A percentile compares a stretch with the other conserved stretches of the same genome.
Conservation (phyloP, 2,888 invertebrate species). For the Sialis lutaria region DNA sequence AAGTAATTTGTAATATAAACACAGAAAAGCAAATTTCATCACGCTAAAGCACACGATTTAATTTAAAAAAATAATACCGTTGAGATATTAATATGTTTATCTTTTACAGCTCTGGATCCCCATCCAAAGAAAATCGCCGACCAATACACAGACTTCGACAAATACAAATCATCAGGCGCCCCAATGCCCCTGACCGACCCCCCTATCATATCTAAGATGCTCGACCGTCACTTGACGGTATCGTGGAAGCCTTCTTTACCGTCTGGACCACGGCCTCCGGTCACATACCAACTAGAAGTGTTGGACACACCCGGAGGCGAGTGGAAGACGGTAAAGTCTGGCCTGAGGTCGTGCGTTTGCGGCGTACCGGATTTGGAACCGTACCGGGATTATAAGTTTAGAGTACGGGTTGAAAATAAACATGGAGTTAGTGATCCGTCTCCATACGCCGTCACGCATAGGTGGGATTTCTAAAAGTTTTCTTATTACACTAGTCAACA, state of each 20-base stretch:
- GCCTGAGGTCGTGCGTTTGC: conserved; percentile 75
- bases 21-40: too few species aligned
- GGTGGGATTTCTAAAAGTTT: conserved; percentile 16
- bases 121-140: conserved; percentile 49
- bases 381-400: conserved; percentile 86
- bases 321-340: conserved; percentile 77
- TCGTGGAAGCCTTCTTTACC: conserved; percentile 92
- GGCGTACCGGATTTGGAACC: conserved; percentile 82
- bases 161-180: conserved; percentile 63
- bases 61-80: too few species aligned
- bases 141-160: conserved; percentile 71
- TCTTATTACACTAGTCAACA: too few species aligned
- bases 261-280: conserved; percentile 69
- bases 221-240: conserved; percentile 71
- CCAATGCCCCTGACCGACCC: conserved; percentile 78
- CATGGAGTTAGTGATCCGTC: conserved; percentile 94
- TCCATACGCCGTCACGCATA: conserved; percentile 68
- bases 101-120: conserved; percentile 40
- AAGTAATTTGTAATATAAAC: too few species aligned
- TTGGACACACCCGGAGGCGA: conserved; percentile 81
- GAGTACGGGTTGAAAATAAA: conserved; percentile 91
- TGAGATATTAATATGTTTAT: background rate
- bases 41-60: too few species aligned
- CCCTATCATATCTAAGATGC: conserved; percentile 86
- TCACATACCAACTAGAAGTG: conserved; percentile 91